Conservation (phyloP, 1,140 invertebrate species). For the Lamellibrachia luymesi region DNA sequence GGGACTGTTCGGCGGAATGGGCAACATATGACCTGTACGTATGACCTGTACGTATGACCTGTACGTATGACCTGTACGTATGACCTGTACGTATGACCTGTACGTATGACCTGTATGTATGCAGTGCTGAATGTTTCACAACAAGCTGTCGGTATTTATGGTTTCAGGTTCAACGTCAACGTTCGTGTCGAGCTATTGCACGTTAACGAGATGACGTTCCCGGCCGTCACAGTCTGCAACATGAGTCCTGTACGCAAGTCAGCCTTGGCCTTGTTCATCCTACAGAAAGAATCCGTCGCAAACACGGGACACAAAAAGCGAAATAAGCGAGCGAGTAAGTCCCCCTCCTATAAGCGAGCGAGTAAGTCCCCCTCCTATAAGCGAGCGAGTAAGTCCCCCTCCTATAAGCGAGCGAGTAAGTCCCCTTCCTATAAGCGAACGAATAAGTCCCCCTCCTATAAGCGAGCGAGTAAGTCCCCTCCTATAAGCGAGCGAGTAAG, state of each 20-base stretch:
- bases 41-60: neutral
- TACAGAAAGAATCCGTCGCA: neutral
- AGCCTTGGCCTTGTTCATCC: neutral
- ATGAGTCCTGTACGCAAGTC: slow-evolving; percentile 25
- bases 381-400: too few species aligned
- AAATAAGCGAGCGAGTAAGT: slow-evolving; percentile 10
- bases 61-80: neutral
- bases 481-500: too few species aligned
- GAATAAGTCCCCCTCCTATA: too few species aligned
- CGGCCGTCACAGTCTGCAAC: slow-evolving; percentile 27
- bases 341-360: too few species aligned
- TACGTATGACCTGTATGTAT: neutral
- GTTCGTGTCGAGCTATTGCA: slow-evolving; percentile 7
- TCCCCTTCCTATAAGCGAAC: too few species aligned
- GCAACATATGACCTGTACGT: neutral
- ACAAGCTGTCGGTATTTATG: neutral
- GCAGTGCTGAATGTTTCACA: neutral
- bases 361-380: too few species aligned
- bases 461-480: too few species aligned
- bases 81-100: neutral
- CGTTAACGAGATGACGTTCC: slow-evolving; percentile 19
- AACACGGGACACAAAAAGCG: neutral
- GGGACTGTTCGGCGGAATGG: neutral
- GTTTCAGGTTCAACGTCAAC: slow-evolving; percentile 8
- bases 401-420: too few species aligned